Conservation (phyloP, 2,113 vertebrate genomes). For the Erinaceus europaeus region DNA sequence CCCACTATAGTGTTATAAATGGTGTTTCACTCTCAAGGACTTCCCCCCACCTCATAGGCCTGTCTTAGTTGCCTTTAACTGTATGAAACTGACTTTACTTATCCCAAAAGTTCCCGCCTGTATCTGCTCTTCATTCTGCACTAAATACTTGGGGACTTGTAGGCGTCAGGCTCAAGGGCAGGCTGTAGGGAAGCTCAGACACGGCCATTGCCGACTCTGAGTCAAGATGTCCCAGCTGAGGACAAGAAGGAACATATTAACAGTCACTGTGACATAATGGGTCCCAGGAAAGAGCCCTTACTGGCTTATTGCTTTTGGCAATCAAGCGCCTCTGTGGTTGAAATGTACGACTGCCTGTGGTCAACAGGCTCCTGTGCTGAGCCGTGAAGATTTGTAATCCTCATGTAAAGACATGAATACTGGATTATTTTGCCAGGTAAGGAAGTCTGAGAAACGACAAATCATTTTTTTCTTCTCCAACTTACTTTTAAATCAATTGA, state of each 20-base stretch:
- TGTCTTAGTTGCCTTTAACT: background rate
- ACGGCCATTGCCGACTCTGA: background rate
- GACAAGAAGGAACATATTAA: background rate
- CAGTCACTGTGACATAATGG: too few species aligned
- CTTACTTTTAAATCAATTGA: too few species aligned
- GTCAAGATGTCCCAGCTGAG: background rate
- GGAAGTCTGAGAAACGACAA: background rate
- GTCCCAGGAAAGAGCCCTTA: background rate
- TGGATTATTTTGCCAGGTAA: background rate
- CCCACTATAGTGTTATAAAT: too few species aligned
- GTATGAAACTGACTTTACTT: background rate
- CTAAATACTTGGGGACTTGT: background rate
- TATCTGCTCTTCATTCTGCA: background rate
- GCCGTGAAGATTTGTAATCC: background rate
- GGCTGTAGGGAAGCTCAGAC: background rate
- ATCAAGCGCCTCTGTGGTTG: background rate
- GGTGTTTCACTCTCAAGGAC: too few species aligned
- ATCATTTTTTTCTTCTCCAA: background rate
- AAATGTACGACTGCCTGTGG: background rate
- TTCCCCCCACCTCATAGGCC: background rate
- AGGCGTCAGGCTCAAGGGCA: accelerated
- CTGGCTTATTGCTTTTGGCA: background rate
- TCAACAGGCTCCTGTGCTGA: background rate
- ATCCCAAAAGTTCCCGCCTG: background rate
- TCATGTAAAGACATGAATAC: background rate